Percentiles rank a stretch among this genome's conserved stretches.
Conservation (phyloP, 37 sponge, comb jelly and placozoan genomes). For the Tethya wilhelma region DNA sequence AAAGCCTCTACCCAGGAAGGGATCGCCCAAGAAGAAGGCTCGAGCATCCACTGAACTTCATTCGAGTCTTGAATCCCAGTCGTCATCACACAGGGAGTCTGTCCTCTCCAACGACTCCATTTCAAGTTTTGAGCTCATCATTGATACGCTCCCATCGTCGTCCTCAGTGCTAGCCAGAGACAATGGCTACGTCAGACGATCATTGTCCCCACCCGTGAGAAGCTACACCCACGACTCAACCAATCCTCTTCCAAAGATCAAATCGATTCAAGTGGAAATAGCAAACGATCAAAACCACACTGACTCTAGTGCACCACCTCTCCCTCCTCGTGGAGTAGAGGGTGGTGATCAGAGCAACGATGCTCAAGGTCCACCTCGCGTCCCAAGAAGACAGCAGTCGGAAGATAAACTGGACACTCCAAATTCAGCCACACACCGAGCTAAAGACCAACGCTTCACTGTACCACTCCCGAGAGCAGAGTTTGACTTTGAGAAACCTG, state of each 20-base stretch:
- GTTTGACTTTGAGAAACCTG: constrained; percentile 22
- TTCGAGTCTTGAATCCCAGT: constrained; percentile 17
- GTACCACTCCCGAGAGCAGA: constrained; percentile 12
- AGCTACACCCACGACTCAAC: not conserved
- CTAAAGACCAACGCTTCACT: not conserved
- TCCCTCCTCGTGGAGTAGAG: constrained; percentile 4
- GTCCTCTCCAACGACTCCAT: constrained; percentile 1
- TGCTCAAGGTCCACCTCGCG: not conserved
- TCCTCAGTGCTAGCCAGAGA: too few relatives aligned
- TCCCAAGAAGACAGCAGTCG: not conserved
- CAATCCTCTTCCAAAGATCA: not conserved
- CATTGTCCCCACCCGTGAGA: not conserved
- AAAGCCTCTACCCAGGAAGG: not conserved
- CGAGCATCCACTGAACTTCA: not conserved
- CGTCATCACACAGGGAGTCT: not conserved
- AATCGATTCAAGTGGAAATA: not conserved
- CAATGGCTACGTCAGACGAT: too few relatives aligned
- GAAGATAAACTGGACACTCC: not conserved
- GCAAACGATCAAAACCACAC: not conserved
- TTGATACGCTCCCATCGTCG: too few relatives aligned
- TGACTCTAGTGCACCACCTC: not conserved
- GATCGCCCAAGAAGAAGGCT: not conserved
- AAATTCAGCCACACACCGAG: not conserved
- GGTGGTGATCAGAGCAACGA: not conserved
- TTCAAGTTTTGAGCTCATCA: not conserved